phyloP scores from a whole-genome alignment of 2,888 invertebrate species.

The Aphidius colemani region DNA sequence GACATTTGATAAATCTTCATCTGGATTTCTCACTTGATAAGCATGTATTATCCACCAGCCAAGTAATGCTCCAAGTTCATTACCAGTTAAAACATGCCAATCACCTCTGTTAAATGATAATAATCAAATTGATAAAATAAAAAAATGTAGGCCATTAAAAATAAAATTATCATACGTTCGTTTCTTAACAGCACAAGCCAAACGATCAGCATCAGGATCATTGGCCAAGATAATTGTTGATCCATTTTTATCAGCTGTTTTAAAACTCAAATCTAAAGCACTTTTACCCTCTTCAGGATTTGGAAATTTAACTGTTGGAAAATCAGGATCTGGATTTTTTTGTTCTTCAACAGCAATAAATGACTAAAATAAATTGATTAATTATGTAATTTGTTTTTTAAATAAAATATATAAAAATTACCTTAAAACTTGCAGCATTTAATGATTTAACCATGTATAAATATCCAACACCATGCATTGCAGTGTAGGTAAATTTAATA shows the following conservation, averaged over 20 bases:
- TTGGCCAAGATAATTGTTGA: constrained; percentile 87
- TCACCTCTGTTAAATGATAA: constrained; percentile 62
- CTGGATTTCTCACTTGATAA: constrained; percentile 62
- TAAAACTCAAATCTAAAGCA: constrained; percentile 75
- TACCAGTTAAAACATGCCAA: constrained; percentile 93
- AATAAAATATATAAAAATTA: constrained; percentile 44
- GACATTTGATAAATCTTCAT: constrained; percentile 64
- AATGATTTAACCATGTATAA: constrained; percentile 78
- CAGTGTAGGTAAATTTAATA: constrained; percentile 83
- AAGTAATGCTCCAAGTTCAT: constrained; percentile 90
- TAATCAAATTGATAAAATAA: constrained; percentile 12
- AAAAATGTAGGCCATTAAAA: background rate
- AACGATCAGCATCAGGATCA: constrained; percentile 96
- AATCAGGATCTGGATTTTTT: constrained; percentile 91
- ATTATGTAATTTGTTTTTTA: constrained; percentile 2
- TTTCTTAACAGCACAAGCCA: constrained; percentile 86
- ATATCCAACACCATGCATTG: constrained; percentile 98
- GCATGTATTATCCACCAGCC: constrained; percentile 90
- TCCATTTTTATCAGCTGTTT: constrained; percentile 74
- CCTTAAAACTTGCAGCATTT: constrained; percentile 74
- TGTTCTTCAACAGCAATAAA: constrained; percentile 75
- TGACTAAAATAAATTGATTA: constrained; percentile 56
- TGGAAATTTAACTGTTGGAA: constrained; percentile 95
- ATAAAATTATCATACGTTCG: constrained; percentile 60
- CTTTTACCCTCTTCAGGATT: constrained; percentile 96